A percentile compares a stretch with the other conserved stretches of the same genome.
Evolutionary conservation across 2,113 vertebrate species (phyloP).

Genomic region (Ptilorrhoa leucosticta): DNA sequence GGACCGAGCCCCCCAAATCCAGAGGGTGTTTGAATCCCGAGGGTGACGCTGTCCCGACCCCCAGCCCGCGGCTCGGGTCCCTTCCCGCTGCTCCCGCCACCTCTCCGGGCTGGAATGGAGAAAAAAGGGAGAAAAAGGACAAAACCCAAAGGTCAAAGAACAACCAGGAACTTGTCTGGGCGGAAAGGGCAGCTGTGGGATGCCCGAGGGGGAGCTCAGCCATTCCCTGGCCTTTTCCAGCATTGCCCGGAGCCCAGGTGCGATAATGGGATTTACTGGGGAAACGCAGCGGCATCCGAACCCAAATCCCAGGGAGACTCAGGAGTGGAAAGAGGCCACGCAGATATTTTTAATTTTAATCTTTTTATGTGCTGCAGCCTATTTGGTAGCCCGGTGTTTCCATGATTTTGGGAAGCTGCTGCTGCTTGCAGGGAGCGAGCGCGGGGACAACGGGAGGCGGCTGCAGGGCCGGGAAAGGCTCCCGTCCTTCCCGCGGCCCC

Average conservation of each 20-base stretch:
- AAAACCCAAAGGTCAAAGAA: constrained; percentile 10
- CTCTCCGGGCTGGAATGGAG: rapidly evolving
- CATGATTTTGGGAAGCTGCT: not conserved
- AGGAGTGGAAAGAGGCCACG: not conserved
- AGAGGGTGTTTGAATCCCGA: rapidly evolving
- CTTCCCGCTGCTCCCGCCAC: not conserved
- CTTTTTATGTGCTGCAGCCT: rapidly evolving
- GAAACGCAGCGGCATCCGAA: not conserved
- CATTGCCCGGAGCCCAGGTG: rapidly evolving
- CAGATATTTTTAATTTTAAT: rapidly evolving
- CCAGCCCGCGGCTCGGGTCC: rapidly evolving
- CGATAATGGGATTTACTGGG: not conserved
- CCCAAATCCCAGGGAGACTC: rapidly evolving
- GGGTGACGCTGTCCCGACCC: rapidly evolving
- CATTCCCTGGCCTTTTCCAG: not conserved
- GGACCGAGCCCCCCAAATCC: not conserved
- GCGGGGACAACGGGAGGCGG: rapidly evolving
- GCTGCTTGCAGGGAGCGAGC: not conserved
- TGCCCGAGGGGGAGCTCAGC: not conserved
- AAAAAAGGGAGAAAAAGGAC: not conserved
- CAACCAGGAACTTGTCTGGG: not conserved
- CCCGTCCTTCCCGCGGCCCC: not conserved
- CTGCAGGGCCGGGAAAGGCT: not conserved
- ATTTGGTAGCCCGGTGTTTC: rapidly evolving
- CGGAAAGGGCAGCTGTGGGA: not conserved